These are phyloP conservation scores for Cryptocephalus primarius DNA, from an alignment of 2,888 invertebrate genomes.

Conservation along the genomic window DNA sequence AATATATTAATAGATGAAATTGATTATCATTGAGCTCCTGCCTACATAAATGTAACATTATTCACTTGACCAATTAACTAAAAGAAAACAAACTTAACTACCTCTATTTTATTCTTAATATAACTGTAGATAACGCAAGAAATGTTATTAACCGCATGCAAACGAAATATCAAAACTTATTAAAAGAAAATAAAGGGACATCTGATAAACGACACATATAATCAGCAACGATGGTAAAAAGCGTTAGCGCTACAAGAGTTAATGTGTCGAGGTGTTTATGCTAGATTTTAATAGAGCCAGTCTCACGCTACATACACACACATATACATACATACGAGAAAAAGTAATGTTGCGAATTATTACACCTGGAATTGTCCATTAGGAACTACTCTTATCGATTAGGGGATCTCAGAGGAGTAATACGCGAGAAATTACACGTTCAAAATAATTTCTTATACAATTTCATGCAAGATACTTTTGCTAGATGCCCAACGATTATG, in stretches of 20 bases:
- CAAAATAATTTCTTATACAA: too few species aligned
- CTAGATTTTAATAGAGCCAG: slow-evolving; percentile 28
- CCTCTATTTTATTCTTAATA: neutral
- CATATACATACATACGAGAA: slow-evolving; percentile 6
- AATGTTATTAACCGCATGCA: neutral
- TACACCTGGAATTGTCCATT: neutral
- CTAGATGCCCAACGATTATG: too few species aligned
- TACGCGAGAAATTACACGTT: too few species aligned
- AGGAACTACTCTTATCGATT: too few species aligned
- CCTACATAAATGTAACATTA: too few species aligned
- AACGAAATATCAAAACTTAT: slow-evolving; percentile 3
- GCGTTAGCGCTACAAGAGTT: slow-evolving; percentile 25
- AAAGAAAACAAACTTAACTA: neutral
- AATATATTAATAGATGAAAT: too few species aligned
- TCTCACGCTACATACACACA: slow-evolving; percentile 22
- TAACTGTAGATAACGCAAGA: neutral
- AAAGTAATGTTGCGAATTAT: slow-evolving; percentile 2
- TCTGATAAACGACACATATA: neutral
- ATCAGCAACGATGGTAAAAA: slow-evolving; percentile 11
- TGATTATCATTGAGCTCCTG: too few species aligned
- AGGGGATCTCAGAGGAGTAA: too few species aligned
- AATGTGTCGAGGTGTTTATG: slow-evolving; percentile 32
- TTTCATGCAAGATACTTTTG: too few species aligned
- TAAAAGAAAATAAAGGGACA: neutral
- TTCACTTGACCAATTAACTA: too few species aligned